Base-by-base conservation (phyloP, 1,140 invertebrate species). In the Meteorus sp. region DNA sequence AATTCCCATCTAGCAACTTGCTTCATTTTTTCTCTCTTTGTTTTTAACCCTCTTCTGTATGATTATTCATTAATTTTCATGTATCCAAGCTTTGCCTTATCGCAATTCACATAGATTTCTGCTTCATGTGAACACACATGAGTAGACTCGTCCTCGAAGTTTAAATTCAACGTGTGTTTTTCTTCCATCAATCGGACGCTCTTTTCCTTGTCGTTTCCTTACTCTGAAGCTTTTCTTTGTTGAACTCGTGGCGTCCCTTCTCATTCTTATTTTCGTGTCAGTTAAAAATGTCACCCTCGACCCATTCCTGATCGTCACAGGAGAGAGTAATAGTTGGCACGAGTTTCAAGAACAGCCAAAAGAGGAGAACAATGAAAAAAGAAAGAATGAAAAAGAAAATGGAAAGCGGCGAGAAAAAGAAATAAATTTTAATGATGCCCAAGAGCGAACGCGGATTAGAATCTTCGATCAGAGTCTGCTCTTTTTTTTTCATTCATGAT, bases 41-140 rank as follows among this genome's bases (percentile, higher is more conserved):
- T n/a, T n/a, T n/a, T n/a, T n/a, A 39, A 15, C 8, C 35, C 35
- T 56, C 44, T 45, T 33, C 47, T 11, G 20, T 31, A 31, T 51
- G 23, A 48, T 48, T 48, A 48, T 7, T 48, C 45, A 48, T 48
- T 48, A 48, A 27, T n/a, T 48, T 27, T 48, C 41, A 20, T 44
- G 19, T 44, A 4, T 9, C 20, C 15, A 44, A 20, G 3, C 20
- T 11, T n/a, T 48, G n/a, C n/a, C 17, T 3, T 27, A 48, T 48
- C 17, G 23, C 23, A n/a, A n/a, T n/a, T n/a, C n/a, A n/a, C n/a
- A n/a, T n/a, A n/a, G n/a, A n/a, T n/a, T n/a, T n/a, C 8, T 39
- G 2, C n/a, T 39, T 13, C 3, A 13, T n/a, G 17, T 9, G 17
- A 37, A 6, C n/a, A 37, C 6, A n/a, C 13, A 19, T 45, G 15